phyloP scores from a whole-genome alignment of 2,113 vertebrate genomes.

The Mormoops blainvillei region DNA sequence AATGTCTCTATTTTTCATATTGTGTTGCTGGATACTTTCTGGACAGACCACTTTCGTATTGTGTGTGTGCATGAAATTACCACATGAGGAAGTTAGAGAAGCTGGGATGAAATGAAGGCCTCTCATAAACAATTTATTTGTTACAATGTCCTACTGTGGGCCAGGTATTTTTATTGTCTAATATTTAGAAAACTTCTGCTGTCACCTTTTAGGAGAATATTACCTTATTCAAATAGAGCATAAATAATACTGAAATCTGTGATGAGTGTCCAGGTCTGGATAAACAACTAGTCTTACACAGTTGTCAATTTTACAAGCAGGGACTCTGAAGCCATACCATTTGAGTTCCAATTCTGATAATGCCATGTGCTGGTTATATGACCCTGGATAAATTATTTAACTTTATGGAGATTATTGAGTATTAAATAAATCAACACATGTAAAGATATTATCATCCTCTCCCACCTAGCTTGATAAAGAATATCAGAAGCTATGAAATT shows the following conservation, averaged over 20 bases:
- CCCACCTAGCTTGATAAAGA: background rate
- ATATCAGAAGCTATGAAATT: background rate
- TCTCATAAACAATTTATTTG: background rate
- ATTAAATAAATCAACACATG: background rate
- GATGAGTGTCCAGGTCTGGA: background rate
- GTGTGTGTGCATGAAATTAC: background rate
- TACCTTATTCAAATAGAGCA: background rate
- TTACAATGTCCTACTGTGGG: background rate
- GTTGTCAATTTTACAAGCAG: background rate
- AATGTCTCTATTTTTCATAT: no score
- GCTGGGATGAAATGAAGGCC: background rate
- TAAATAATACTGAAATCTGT: background rate
- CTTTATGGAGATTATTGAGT: background rate
- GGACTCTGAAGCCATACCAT: background rate
- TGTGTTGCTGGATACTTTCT: no score
- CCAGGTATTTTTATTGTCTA: background rate
- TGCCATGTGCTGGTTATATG: background rate
- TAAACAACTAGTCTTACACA: background rate
- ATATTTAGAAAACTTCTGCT: background rate
- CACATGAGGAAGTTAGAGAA: background rate
- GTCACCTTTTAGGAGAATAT: constrained; percentile 5
- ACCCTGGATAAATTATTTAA: background rate
- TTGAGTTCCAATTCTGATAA: background rate
- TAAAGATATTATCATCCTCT: background rate
- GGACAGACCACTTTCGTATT: background rate